Percentiles rank a stretch among this genome's conserved stretches.
These are phyloP conservation scores for Syritta pipiens DNA, from an alignment of 2,888 invertebrate species.

Conservation along the genomic window DNA sequence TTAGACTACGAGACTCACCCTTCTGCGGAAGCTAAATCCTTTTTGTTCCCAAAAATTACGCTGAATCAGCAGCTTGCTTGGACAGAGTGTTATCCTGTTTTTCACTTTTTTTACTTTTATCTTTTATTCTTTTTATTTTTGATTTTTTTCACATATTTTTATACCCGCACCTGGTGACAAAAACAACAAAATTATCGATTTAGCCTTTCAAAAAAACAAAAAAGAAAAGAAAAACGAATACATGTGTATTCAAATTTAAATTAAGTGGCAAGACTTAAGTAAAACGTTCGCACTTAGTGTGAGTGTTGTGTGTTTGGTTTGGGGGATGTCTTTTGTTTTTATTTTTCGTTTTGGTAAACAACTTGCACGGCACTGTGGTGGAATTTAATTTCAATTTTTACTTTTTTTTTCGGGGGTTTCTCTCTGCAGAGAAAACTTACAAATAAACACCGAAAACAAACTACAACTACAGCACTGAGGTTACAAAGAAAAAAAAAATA, in stretches of 20 bases:
- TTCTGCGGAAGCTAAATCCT: slow-evolving; percentile 41
- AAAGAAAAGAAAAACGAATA: slow-evolving; percentile 18
- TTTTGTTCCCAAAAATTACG: slow-evolving; percentile 30
- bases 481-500: slow-evolving; percentile 15
- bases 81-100: too few relatives aligned
- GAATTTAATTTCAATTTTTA: not conserved
- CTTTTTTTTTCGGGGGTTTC: too few relatives aligned
- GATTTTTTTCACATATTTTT: slow-evolving; percentile 41
- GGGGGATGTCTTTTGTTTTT: too few relatives aligned
- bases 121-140: not conserved
- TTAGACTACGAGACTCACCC: too few relatives aligned
- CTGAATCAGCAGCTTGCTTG: slow-evolving; percentile 30
- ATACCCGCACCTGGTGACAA: slow-evolving; percentile 31
- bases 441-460: slow-evolving; percentile 13
- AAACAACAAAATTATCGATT: slow-evolving; percentile 52
- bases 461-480: slow-evolving; percentile 1
- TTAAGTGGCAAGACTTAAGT: not conserved
- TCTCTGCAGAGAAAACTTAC: not conserved
- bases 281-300: slow-evolving; percentile 28
- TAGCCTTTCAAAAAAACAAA: slow-evolving; percentile 30
- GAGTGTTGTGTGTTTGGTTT: slow-evolving; percentile 2
- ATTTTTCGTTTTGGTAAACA: slow-evolving; percentile 23
- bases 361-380: slow-evolving; percentile 20
- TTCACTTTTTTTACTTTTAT: too few relatives aligned
- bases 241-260: too few relatives aligned